Evolutionary conservation across 92 coral and sea anemone species (phyloP), one percentile per base, ranked within the genome.

Genomic region (Muricea muricata): DNA sequence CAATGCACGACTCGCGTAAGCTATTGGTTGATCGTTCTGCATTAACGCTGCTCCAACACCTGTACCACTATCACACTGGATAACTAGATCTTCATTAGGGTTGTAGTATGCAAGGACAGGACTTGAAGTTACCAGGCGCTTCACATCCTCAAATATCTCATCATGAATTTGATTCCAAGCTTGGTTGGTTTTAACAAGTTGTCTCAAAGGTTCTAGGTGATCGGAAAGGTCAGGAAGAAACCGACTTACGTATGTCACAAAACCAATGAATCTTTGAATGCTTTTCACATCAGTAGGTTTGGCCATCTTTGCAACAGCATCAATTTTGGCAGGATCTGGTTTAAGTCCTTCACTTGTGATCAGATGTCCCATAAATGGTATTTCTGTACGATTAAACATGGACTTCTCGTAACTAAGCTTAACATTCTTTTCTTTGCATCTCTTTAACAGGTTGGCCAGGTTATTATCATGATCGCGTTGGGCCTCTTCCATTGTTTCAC

Each of bases 21-120:
- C 78, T 14, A 81, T 73, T 46, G 85, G 85, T 61, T 66, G 75
- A 28, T 81, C 47, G 56, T 52, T 42, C 47, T 84, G 82, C 4
- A 84, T 29, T n/a, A 68, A 73, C 23, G 65, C 87, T 26, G 83
- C 82, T 83, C 82, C 87, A 50, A 83, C 65, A 15, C 87, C 81
- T 25, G 79, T 42, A 24, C 69, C 24, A 60, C 81, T 72, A 56
- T 83, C 87, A 32, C 65, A 74, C 68, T 75, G 65, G 56, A 84
- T 61, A 20, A 79, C 65, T 30, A 84, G 54, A 23, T 75, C 69
- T 48, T 84, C 61, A 13, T 56, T 45, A 61, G 65, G 69, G 65
- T 84, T 77, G 50, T 73, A 84, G 72, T 73, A 84, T 17, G 37
- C 45, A 45, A 84, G 87, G 40, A 73, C 73, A 45, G 87, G 81